Evolutionary conservation across 1,140 invertebrate species (phyloP), one percentile per base, ranked within the genome.

Genomic region (Chelonus insularis): DNA sequence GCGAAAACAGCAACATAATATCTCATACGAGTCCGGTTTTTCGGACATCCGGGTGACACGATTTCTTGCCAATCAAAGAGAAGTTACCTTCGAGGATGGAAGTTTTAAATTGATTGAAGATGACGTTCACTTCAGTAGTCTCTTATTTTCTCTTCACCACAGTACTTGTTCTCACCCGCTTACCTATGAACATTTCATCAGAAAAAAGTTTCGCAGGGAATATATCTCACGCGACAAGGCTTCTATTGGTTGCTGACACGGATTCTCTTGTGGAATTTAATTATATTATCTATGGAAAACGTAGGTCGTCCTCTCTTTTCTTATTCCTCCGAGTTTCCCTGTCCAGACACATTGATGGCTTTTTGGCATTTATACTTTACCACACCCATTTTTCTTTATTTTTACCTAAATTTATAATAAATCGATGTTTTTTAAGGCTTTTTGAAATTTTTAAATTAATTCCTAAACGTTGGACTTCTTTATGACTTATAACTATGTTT

Each of bases 21-120:
- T 67, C 68, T 71, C 67, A 71, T 71, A 68, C 54, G 37, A 29
- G 21, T 56, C 69, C 56, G 64, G 69, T 71, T 71, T 69, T 70
- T 71, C 67, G 66, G 59, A 8, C 62, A 54, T 63, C 23, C 56
- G 61, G 68, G 45, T 62, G 63, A 62, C 55, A 41, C 47, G 52
- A 70, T 69, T 71, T 71, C 68, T 71, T 71, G 70, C 70, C 70
- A 71, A 71, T 70, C 70, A 69, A 50, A 54, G 60, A 34, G 52
- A n/a, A n/a, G 57, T 11, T 34, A 12, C 11, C 50, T 37, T 45
- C 62, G 34, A 60, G 51, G 59, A 51, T 43, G 3, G 41, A 59
- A 52, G 29, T 47, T 45, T 20, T 32, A 57, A 57, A 57, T 57
- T 57, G 21, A 57, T 48, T 57, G 20, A 47, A 29, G 25, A 29